These are phyloP conservation scores for Philotrypesis tridentata DNA, from an alignment of 1,140 invertebrate species.

Conservation along the genomic window DNA sequence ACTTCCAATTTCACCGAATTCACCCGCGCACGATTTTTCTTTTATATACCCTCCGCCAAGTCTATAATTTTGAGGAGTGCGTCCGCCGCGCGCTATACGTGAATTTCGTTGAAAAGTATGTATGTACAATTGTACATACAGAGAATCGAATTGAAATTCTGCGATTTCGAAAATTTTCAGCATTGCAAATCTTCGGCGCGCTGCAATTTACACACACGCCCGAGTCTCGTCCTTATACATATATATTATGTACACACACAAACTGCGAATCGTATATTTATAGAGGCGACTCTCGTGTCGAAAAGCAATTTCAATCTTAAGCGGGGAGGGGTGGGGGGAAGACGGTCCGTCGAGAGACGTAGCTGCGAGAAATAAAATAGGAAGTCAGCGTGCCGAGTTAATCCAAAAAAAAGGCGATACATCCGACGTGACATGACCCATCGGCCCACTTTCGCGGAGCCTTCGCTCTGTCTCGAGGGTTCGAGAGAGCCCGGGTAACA, in stretches of 20 bases:
- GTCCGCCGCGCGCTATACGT: no score
- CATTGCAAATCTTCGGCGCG: no score
- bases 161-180: no score
- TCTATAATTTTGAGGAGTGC: not conserved
- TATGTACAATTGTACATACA: no score
- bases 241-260: no score
- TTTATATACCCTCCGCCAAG: not conserved
- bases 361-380: no score
- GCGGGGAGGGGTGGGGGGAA: no score
- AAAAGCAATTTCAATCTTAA: not conserved
- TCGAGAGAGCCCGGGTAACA: not conserved
- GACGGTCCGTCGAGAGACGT: not conserved
- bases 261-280: not conserved
- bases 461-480: not conserved
- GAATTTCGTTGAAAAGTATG: no score
- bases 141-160: no score
- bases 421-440: constrained; percentile 4
- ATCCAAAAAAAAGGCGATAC: not conserved
- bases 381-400: not conserved
- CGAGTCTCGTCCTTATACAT: no score
- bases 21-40: constrained; percentile 1
- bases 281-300: not conserved
- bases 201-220: no score
- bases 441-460: not conserved
- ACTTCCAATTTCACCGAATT: not conserved